These are phyloP conservation scores for Falco punctatus DNA, from an alignment of 2,113 vertebrate genomes.

Conservation along the genomic window DNA sequence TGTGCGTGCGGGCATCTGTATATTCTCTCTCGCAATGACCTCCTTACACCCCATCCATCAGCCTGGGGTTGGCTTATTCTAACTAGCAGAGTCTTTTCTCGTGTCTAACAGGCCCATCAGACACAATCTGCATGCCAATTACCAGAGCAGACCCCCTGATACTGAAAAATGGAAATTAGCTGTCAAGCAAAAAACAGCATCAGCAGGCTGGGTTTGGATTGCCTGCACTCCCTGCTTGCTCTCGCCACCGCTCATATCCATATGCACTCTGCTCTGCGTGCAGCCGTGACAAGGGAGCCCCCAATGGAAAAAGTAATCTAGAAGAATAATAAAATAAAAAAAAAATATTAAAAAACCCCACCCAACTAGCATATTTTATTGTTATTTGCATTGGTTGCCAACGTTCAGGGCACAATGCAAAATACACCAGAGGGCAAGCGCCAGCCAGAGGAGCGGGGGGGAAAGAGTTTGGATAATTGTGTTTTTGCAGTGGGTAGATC, in stretches of 20 bases:
- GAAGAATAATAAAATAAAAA: slow-evolving; percentile 73
- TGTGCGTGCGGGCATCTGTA: not conserved
- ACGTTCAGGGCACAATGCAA: slow-evolving; percentile 76
- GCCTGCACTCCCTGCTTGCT: slow-evolving; percentile 52
- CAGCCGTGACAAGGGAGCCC: slow-evolving; percentile 78
- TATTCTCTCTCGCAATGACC: slow-evolving; percentile 89
- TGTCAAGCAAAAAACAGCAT: slow-evolving; percentile 85
- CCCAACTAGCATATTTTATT: slow-evolving; percentile 73
- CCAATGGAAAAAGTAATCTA: slow-evolving; percentile 90
- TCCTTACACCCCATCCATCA: slow-evolving; percentile 97
- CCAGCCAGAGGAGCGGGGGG: not conserved
- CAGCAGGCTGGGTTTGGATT: slow-evolving; percentile 77
- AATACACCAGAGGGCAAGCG: slow-evolving; percentile 84
- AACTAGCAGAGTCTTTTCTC: slow-evolving; percentile 92
- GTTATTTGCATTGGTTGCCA: slow-evolving; percentile 80
- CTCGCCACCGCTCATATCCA: slow-evolving; percentile 61
- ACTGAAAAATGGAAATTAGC: slow-evolving; percentile 97
- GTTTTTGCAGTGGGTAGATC: slow-evolving; percentile 47
- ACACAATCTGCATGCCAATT: slow-evolving; percentile 99
- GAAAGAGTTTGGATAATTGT: slow-evolving; percentile 84
- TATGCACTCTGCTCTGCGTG: slow-evolving; percentile 27
- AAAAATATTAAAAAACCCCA: not conserved
- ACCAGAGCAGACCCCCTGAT: slow-evolving; percentile 97
- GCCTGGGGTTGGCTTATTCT: slow-evolving; percentile 95
- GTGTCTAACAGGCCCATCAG: slow-evolving; percentile 90